These are phyloP conservation scores for Aphelinus certus DNA, from an alignment of 1,140 invertebrate species.

Conservation along the genomic window DNA sequence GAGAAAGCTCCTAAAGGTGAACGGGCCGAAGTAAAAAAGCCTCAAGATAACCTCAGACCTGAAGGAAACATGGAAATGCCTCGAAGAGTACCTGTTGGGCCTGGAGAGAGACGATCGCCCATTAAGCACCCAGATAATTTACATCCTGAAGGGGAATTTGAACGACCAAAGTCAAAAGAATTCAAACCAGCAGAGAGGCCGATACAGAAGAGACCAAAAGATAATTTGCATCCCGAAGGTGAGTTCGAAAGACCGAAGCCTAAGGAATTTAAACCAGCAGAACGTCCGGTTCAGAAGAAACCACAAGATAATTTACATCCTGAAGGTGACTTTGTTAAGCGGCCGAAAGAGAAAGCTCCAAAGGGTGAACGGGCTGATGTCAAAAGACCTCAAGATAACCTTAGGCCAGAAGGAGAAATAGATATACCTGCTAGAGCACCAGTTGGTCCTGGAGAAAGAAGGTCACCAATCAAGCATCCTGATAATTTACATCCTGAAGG, in stretches of 20 bases:
- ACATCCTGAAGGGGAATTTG: constrained; percentile 70
- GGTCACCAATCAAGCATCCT: constrained; percentile 67
- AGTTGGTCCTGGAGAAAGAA: constrained; percentile 64
- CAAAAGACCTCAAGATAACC: constrained; percentile 68
- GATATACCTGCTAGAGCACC: constrained; percentile 61
- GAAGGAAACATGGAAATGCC: constrained; percentile 64
- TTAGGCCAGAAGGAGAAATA: constrained; percentile 70
- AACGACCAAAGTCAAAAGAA: constrained; percentile 62
- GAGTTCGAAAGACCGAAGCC: constrained; percentile 40
- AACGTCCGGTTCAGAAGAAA: constrained; percentile 3
- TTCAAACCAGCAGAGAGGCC: constrained; percentile 51
- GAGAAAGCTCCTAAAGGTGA: constrained; percentile 59
- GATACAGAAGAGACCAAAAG: constrained; percentile 54
- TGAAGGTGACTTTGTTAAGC: constrained; percentile 67
- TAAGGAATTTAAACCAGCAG: constrained; percentile 63
- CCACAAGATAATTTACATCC: constrained; percentile 61
- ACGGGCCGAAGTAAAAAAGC: constrained; percentile 55
- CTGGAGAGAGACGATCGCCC: constrained; percentile 60
- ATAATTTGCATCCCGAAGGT: constrained; percentile 71
- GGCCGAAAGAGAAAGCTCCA: constrained; percentile 62
- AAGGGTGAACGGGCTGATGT: constrained; percentile 65
- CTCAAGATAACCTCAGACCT: constrained; percentile 68
- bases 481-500: constrained; percentile 74
- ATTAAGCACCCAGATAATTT: constrained; percentile 66
- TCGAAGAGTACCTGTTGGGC: constrained; percentile 52